Conservation (phyloP, 2,113 vertebrate genomes). For the Cathartes aura region DNA sequence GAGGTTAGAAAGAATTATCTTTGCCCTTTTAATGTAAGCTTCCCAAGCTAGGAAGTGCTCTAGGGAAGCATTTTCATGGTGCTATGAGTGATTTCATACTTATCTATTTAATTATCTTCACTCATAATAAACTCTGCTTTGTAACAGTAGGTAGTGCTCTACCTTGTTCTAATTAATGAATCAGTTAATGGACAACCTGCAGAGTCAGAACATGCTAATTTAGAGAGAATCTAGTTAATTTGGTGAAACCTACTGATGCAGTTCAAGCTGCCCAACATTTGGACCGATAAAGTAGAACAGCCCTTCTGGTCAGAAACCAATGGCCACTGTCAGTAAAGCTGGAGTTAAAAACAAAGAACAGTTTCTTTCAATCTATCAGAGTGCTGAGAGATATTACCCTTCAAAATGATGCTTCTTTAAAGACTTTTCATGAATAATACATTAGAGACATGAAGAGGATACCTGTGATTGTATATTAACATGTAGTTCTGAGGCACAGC, state of each 20-base stretch:
- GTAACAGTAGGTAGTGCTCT: constrained; percentile 40
- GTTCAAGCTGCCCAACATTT: neutral
- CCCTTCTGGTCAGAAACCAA: neutral
- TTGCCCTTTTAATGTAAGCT: neutral
- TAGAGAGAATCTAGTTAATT: constrained; percentile 26
- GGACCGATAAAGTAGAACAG: neutral
- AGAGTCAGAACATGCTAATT: constrained; percentile 51
- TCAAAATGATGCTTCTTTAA: neutral
- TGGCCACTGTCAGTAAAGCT: neutral
- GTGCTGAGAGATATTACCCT: neutral
- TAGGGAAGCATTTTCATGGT: constrained; percentile 20
- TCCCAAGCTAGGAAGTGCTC: neutral
- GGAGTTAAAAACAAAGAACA: neutral
- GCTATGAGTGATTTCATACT: constrained; percentile 41
- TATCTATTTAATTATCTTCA: constrained; percentile 58
- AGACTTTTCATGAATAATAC: neutral
- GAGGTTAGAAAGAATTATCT: neutral
- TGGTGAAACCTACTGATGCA: neutral
- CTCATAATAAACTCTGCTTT: constrained; percentile 38
- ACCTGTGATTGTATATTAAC: neutral
- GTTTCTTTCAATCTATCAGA: neutral
- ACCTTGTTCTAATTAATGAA: constrained; percentile 67
- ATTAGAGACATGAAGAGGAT: neutral
- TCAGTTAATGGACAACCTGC: constrained; percentile 64
- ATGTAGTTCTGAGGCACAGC: neutral